Evolutionary conservation across 2,888 invertebrate genomes (phyloP), one percentile per base, ranked within the genome.

Genomic region (Incurvaria masculella): DNA sequence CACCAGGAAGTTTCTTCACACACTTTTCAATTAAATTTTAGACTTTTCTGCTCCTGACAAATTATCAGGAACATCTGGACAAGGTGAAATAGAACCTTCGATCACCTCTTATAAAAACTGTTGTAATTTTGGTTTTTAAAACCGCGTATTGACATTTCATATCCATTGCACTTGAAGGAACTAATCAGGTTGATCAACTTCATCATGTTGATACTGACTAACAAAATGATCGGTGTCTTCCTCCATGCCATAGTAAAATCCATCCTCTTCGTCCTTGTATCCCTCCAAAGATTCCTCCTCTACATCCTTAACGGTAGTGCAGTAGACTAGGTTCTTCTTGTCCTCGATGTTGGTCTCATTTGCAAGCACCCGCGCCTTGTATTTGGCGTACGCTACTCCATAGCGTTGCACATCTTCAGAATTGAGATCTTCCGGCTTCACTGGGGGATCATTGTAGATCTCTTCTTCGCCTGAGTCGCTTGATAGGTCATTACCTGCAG

Each of bases 331-430:
- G 2, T 56, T 64, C 23, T 52, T 63, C 8, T 56, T 62, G 4
- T 61, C 54, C 0, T 54, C 44, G 2, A 63, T 18, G 11, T 62
- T 60, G 0, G 63, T 57, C 6, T 66, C 60, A 49, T 70, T 66
- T 2, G 61, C 45, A 4, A 72, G 44, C 1, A 81, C 65, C 50
- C 65, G 80, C 0, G 83, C 81, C 63, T 85, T 88, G 58, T 87
- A 89, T 51, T 79, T 81, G 0, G 88, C 88, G 56, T 88, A 89
- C 11, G 81, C 80, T 50, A 74, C 72, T 0, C 88, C 88, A 57
- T 84, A 86, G 2, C 78, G 67, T 49, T 82, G 72, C 0, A 81
- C 82, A 60, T 88, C 86, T 44, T 72, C 68, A 4, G 72, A 65
- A 51, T 62, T 57, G 33, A 65, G 48, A 69, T 64, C 55, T 72